These are phyloP conservation scores for Hydrozoanthus gracilis DNA, from an alignment of 92 coral and sea anemone species.

Conservation along the genomic window DNA sequence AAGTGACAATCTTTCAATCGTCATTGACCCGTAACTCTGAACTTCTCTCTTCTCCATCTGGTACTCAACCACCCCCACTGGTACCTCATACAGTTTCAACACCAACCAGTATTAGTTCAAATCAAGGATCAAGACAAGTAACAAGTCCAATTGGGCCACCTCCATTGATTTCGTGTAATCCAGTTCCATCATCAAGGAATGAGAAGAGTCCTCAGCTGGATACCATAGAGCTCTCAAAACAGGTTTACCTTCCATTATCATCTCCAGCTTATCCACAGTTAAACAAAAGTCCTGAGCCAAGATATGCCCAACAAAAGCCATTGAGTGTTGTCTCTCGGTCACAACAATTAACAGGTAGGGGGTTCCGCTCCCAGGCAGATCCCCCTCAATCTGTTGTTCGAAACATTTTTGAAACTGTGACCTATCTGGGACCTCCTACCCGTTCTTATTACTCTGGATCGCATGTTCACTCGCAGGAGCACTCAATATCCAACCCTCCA, in stretches of 20 bases:
- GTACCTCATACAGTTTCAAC: slow-evolving; percentile 53
- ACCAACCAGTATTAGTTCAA: slow-evolving; percentile 55
- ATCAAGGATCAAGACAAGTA: slow-evolving; percentile 47
- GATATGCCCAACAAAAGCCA: background rate
- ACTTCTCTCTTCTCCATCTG: slow-evolving; percentile 9
- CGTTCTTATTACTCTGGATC: background rate
- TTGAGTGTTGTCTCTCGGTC: background rate
- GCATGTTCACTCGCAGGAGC: slow-evolving; percentile 8
- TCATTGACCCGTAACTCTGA: slow-evolving; percentile 11
- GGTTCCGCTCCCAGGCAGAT: background rate
- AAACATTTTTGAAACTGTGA: slow-evolving; percentile 78
- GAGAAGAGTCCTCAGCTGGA: slow-evolving; percentile 9
- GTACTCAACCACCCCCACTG: slow-evolving; percentile 60
- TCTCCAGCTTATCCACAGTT: slow-evolving; percentile 31
- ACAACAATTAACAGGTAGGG: slow-evolving; percentile 1
- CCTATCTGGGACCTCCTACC: slow-evolving; percentile 51
- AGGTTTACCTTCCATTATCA: slow-evolving; percentile 21
- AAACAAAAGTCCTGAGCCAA: slow-evolving; percentile 8
- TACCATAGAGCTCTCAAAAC: slow-evolving; percentile 28
- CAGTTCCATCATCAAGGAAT: slow-evolving; percentile 53
- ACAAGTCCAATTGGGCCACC: slow-evolving; percentile 77
- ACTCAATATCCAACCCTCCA: background rate
- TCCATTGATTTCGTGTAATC: slow-evolving; percentile 70
- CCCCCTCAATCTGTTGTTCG: slow-evolving; percentile 55
- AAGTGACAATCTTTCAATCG: background rate